Base-by-base conservation (phyloP, 2,113 vertebrate species). In the Lonchura striata region DNA sequence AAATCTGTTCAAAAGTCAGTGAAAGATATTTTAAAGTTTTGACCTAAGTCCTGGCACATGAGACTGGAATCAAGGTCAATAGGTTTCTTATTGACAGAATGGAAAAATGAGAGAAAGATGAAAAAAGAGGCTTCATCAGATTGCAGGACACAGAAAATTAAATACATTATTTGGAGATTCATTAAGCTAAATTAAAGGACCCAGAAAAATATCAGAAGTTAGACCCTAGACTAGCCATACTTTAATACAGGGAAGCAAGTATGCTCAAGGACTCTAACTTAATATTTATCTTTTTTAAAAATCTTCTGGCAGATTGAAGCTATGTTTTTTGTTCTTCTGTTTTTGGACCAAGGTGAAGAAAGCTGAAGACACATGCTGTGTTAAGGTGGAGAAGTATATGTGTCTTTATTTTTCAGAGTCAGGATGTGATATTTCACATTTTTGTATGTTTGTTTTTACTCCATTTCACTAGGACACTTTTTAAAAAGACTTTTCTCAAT, bases 341-440 rank as follows among this genome's bases (percentile, higher is more conserved):
- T 95, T 90, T 93, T 90, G 82, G 60, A 92, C 52, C 53, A 83
- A 90, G 53, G 83, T 78, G 65, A 81, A 92, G 86, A 93, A 96
- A 88, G 56, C 90, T 95, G 72, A 91, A 39, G 85, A 94, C 61
- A 81, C 80, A 93, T 84, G 86, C 76, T 90, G 90, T 86, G 76
- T 75, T 88, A 93, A 94, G 90, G 87, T 88, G 76, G 86, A 89
- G 74, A 91, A 95, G 33, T 82, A 16, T 78, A 91, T 42, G 63
- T 85, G 75, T 76, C 84, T 92, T 68, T 96, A 86, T 91, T 94
- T 94, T 94, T 89, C 53, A 86, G 72, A 37, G 69, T 69, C 69
- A 84, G 86, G 86, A 91, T 94, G 71, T 97, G 76, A 88, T 79
- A 87, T 90, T 96, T 88, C 59, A 56, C 56, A 66, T 88, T 96